Evolutionary conservation across 2,113 vertebrate species (phyloP).

Genomic region (Campylorhamphus procurvoides): DNA sequence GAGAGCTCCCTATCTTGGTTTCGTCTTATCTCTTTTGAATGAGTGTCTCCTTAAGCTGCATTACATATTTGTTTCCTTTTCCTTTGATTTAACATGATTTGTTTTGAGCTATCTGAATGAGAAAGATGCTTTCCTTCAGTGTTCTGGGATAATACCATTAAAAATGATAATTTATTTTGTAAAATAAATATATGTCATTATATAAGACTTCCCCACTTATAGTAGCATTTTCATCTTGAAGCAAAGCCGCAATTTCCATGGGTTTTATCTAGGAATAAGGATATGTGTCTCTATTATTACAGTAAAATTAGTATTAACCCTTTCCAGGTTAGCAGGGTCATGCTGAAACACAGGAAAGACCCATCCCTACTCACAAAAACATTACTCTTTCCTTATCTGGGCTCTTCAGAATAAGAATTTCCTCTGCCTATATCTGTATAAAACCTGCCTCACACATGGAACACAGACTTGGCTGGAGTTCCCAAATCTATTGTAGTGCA

Average conservation of each 20-base stretch:
- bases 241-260: not conserved
- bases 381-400: not conserved
- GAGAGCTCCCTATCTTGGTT: not conserved
- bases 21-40: not conserved
- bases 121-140: not conserved
- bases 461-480: not conserved
- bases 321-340: not conserved
- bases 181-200: not conserved
- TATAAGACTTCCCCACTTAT: not conserved
- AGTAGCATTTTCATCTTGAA: not conserved
- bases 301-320: not conserved
- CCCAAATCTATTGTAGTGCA: not conserved
- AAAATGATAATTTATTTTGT: not conserved
- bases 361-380: not conserved
- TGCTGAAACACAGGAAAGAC: constrained; percentile 12
- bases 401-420: not conserved
- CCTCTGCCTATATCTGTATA: not conserved
- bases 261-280: not conserved
- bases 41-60: not conserved
- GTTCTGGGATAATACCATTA: not conserved
- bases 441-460: not conserved
- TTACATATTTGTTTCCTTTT: not conserved
- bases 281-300: not conserved
- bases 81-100: not conserved
- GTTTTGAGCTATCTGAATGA: not conserved